Conservation (phyloP, 2,113 vertebrate species). For the Xiphophorus maculatus region DNA sequence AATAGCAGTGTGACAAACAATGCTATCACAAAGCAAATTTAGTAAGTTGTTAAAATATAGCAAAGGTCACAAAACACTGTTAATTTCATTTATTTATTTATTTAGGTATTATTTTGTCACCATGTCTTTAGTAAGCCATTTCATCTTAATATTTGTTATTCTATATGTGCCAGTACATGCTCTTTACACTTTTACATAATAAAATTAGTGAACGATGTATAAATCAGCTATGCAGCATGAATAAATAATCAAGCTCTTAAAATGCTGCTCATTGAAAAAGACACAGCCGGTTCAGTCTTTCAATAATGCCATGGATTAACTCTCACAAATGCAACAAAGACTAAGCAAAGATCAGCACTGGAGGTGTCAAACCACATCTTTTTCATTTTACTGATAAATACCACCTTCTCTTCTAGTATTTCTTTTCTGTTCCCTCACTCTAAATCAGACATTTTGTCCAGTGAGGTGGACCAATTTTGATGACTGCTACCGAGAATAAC, state of each 20-base stretch:
- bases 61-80: not conserved
- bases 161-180: not conserved
- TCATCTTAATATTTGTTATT: not conserved
- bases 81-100: not conserved
- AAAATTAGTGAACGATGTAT: not conserved
- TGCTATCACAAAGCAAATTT: too few relatives aligned
- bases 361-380: slow-evolving; percentile 33
- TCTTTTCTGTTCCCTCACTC: not conserved
- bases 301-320: not conserved
- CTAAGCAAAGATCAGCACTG: slow-evolving; percentile 11
- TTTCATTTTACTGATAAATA: slow-evolving; percentile 37
- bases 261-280: not conserved
- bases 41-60: not conserved
- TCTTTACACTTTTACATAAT: not conserved
- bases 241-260: not conserved
- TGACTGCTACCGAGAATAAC: slow-evolving; percentile 66
- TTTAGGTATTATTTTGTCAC: not conserved
- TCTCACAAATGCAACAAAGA: not conserved
- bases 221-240: too few relatives aligned
- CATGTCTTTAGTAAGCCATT: not conserved
- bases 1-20: not conserved
- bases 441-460: slow-evolving; percentile 23
- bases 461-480: slow-evolving; percentile 52
- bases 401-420: slow-evolving; percentile 15
- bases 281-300: not conserved